Percentiles rank a stretch among this genome's conserved stretches.
These are phyloP conservation scores for Limnephilus lunatus DNA, from an alignment of 2,888 invertebrate genomes.

Conservation along the genomic window DNA sequence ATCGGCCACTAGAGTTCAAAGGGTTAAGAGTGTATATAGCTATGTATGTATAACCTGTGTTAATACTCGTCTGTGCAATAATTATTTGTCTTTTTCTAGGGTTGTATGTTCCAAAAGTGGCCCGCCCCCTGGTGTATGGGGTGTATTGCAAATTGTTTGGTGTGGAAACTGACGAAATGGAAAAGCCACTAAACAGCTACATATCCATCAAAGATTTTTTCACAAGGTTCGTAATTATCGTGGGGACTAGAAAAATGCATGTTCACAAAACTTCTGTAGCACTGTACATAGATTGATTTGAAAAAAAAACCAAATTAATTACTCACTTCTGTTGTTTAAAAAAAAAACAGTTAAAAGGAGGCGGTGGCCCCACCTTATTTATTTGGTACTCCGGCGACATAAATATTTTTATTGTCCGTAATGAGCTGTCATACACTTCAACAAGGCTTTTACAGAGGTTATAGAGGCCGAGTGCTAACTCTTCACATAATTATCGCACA, in stretches of 20 bases:
- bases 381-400: background rate
- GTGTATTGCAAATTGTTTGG: constrained; percentile 77
- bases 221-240: constrained; percentile 57
- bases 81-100: constrained; percentile 55
- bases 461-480: background rate
- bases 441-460: background rate
- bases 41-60: background rate
- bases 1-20: too few species aligned
- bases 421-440: background rate
- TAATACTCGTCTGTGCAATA: too few species aligned
- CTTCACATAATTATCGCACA: background rate
- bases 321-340: background rate
- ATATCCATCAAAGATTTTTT: constrained; percentile 82
- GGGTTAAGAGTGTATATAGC: background rate
- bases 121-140: constrained; percentile 76
- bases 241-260: background rate
- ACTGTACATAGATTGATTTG: too few species aligned
- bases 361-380: background rate
- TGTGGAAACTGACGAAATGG: constrained; percentile 80
- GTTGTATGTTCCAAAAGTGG: constrained; percentile 73
- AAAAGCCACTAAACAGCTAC: constrained; percentile 78
- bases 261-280: background rate
- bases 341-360: background rate
- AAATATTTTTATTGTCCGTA: background rate
- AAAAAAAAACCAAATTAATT: background rate